phyloP scores from a whole-genome alignment of 92 coral and sea anemone genomes.

The Phenganax stokvisi region DNA sequence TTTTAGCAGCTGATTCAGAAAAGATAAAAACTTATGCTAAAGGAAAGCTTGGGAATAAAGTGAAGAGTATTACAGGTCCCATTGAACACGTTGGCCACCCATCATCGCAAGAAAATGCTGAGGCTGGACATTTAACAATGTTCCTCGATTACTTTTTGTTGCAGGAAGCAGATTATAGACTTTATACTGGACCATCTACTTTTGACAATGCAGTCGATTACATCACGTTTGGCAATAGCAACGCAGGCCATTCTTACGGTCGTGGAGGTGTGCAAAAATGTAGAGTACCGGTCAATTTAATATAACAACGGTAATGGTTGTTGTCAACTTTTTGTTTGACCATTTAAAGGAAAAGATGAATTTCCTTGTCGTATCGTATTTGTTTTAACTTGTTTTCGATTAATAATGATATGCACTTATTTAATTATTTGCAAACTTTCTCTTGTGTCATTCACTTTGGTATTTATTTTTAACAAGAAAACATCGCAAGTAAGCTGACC shows the following conservation, averaged over 20 bases:
- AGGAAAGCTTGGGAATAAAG: slow-evolving; percentile 52
- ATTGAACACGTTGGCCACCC: slow-evolving; percentile 13
- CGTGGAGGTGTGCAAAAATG: too few species aligned
- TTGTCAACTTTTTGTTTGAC: too few species aligned
- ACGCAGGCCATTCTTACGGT: background rate
- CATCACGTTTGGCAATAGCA: background rate
- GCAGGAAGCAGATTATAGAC: slow-evolving; percentile 69
- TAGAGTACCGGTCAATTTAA: too few species aligned
- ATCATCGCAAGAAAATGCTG: background rate
- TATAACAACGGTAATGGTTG: too few species aligned
- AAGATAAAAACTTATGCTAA: slow-evolving; percentile 56
- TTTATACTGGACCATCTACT: background rate
- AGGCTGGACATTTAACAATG: slow-evolving; percentile 64
- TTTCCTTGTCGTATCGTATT: too few species aligned
- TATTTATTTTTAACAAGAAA: too few species aligned
- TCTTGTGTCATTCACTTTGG: too few species aligned
- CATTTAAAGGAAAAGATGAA: too few species aligned
- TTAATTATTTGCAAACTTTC: too few species aligned
- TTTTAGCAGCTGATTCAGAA: slow-evolving; percentile 71
- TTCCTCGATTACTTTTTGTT: slow-evolving; percentile 79
- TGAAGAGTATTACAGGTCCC: slow-evolving; percentile 11
- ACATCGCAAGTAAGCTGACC: slow-evolving; percentile 5
- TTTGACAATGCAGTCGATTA: background rate
- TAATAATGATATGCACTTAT: too few species aligned
- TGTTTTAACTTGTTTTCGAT: too few species aligned